Percentiles rank a stretch among this genome's conserved stretches.
These are phyloP conservation scores for Austrolebias charrua DNA, from an alignment of 2,797 vertebrate species.

Conservation along the genomic window DNA sequence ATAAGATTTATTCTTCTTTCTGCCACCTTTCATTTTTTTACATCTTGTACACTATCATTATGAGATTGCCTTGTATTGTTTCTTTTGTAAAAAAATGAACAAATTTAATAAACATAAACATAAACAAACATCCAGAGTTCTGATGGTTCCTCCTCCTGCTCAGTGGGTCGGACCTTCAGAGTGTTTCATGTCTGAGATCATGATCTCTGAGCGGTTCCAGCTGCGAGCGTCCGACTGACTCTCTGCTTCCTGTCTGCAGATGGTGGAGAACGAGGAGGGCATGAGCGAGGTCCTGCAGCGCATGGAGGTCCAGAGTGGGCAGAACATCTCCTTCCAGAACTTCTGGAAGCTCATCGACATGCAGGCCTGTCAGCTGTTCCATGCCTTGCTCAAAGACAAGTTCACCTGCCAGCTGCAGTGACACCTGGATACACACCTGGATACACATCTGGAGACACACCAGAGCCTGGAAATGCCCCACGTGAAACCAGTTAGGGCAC, in stretches of 20 bases:
- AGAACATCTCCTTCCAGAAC: constrained; percentile 70
- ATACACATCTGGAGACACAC: not conserved
- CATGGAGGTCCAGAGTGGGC: constrained; percentile 63
- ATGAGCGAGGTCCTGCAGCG: constrained; percentile 62
- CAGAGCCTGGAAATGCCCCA: too few species aligned
- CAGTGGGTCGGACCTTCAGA: not conserved
- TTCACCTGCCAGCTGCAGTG: constrained; percentile 70
- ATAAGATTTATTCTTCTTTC: too few species aligned
- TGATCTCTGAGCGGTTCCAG: constrained; percentile 11
- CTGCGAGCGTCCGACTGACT: not conserved
- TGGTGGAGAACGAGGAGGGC: constrained; percentile 54
- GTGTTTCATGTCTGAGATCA: not conserved
- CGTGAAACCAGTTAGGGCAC: too few species aligned
- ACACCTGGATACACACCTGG: constrained; percentile 10
- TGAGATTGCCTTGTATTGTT: too few species aligned
- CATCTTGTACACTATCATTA: too few species aligned
- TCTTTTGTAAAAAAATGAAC: too few species aligned
- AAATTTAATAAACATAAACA: too few species aligned
- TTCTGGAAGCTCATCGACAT: constrained; percentile 77
- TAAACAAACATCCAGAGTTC: too few species aligned
- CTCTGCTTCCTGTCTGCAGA: constrained; percentile 50
- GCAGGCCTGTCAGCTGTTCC: constrained; percentile 57
- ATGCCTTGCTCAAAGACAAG: constrained; percentile 50
- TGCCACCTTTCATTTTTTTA: too few species aligned
- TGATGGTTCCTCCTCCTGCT: not conserved